Percentiles rank a stretch among this genome's conserved stretches.
Evolutionary conservation across 2,888 invertebrate species (phyloP).

Genomic region (Drosophila demipolita): DNA sequence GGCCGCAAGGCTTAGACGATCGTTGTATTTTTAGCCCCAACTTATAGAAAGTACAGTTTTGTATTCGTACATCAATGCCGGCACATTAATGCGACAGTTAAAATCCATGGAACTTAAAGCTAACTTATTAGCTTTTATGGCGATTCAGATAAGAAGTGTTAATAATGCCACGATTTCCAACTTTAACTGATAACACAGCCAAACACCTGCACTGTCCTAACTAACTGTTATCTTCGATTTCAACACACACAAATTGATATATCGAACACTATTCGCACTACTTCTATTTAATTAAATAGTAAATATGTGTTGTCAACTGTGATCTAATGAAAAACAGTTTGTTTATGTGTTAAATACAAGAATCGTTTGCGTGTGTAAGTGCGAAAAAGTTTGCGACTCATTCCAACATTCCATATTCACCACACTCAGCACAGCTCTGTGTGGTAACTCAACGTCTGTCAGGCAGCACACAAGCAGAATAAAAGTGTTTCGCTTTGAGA

Average conservation of each 20-base stretch:
- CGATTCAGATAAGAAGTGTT: conserved; percentile 19
- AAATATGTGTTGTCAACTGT: not conserved
- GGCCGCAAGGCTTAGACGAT: conserved; percentile 11
- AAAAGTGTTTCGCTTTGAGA: not conserved
- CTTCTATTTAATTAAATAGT: not conserved
- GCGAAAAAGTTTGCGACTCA: not conserved
- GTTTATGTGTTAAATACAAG: not conserved
- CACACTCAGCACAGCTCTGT: not conserved
- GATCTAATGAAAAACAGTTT: not conserved
- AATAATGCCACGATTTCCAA: conserved; percentile 30
- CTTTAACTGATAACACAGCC: conserved; percentile 20
- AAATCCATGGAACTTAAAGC: conserved; percentile 13
- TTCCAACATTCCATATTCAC: not conserved
- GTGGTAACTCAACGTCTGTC: not conserved
- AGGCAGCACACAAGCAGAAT: not conserved
- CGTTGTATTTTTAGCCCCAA: conserved; percentile 9
- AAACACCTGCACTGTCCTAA: not conserved
- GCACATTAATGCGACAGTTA: conserved; percentile 26
- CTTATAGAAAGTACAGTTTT: conserved; percentile 23
- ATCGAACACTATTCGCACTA: not conserved
- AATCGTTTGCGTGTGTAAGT: not conserved
- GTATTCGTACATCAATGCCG: conserved; percentile 16
- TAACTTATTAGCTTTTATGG: conserved; percentile 40
- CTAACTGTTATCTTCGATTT: conserved; percentile 27
- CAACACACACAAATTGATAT: conserved; percentile 1